Conservation (phyloP, 1,140 invertebrate genomes). For the Cryptotermes secundus region DNA sequence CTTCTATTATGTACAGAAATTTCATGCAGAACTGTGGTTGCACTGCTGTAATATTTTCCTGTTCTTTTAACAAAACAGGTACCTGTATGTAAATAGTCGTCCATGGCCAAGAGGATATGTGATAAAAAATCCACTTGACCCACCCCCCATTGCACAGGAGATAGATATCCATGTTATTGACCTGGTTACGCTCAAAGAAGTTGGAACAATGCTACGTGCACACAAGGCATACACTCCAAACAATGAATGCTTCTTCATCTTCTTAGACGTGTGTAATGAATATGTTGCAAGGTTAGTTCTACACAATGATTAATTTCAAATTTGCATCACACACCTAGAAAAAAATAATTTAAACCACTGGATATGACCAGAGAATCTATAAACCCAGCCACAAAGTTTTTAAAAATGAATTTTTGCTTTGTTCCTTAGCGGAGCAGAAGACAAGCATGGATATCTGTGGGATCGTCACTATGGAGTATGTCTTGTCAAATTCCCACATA, state of each 20-base stretch:
- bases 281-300: conserved; percentile 77
- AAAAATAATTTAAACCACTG: too few species aligned
- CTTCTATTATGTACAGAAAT: too few species aligned
- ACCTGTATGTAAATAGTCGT: conserved; percentile 83
- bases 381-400: too few species aligned
- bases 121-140: conserved; percentile 76
- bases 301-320: not conserved
- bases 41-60: too few species aligned
- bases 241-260: conserved; percentile 88
- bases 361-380: too few species aligned
- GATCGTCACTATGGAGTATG: conserved; percentile 83
- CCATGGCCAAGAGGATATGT: conserved; percentile 80
- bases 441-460: conserved; percentile 83
- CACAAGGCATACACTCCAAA: conserved; percentile 86
- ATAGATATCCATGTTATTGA: conserved; percentile 91
- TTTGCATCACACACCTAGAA: too few species aligned
- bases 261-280: conserved; percentile 80
- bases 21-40: too few species aligned
- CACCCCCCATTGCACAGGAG: conserved; percentile 87
- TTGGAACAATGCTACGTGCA: conserved; percentile 79
- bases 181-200: conserved; percentile 72
- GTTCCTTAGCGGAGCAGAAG: conserved; percentile 76
- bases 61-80: conserved; percentile 51
- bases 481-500: conserved; percentile 74
- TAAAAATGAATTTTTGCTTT: not conserved